Conservation (phyloP, 2,888 invertebrate species). For the Scelioninae gen. 2 region DNA sequence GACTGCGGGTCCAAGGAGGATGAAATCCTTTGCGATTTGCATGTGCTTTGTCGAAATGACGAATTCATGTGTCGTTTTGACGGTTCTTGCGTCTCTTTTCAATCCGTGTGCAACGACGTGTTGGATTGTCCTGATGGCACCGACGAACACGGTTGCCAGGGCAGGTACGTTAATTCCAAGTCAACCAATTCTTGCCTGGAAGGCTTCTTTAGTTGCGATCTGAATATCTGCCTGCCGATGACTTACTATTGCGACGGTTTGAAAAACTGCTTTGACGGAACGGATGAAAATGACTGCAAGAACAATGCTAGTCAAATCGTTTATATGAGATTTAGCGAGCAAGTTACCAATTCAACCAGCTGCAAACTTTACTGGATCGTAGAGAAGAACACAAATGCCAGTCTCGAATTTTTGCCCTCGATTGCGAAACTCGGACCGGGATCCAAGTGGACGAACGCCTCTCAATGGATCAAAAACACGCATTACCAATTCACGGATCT, state of each 20-base stretch:
- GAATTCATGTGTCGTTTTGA: constrained; percentile 80
- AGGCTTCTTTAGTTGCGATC: constrained; percentile 79
- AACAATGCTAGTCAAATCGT: constrained; percentile 77
- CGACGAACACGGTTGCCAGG: constrained; percentile 76
- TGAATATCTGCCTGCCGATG: constrained; percentile 79
- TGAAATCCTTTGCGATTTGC: constrained; percentile 77
- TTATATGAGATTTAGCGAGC: constrained; percentile 81
- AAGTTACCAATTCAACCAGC: constrained; percentile 80
- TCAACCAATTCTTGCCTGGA: constrained; percentile 72
- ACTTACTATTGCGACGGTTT: constrained; percentile 81
- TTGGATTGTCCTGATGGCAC: constrained; percentile 78
- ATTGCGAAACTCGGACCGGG: constrained; percentile 76
- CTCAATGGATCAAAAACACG: constrained; percentile 79
- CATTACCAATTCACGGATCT: constrained; percentile 80
- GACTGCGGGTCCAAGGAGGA: constrained; percentile 81
- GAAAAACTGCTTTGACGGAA: constrained; percentile 84
- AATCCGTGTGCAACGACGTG: constrained; percentile 76
- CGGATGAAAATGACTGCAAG: constrained; percentile 83
- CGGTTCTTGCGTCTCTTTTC: constrained; percentile 79
- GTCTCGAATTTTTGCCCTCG: constrained; percentile 83
- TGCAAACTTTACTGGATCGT: constrained; percentile 82
- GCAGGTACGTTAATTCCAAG: constrained; percentile 1
- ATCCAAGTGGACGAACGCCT: constrained; percentile 79
- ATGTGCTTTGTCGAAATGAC: constrained; percentile 72
- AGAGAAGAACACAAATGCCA: constrained; percentile 74